A percentile compares a stretch with the other conserved stretches of the same genome.
Conservation (phyloP, 2,888 invertebrate species). For the Lapara coniferarum region DNA sequence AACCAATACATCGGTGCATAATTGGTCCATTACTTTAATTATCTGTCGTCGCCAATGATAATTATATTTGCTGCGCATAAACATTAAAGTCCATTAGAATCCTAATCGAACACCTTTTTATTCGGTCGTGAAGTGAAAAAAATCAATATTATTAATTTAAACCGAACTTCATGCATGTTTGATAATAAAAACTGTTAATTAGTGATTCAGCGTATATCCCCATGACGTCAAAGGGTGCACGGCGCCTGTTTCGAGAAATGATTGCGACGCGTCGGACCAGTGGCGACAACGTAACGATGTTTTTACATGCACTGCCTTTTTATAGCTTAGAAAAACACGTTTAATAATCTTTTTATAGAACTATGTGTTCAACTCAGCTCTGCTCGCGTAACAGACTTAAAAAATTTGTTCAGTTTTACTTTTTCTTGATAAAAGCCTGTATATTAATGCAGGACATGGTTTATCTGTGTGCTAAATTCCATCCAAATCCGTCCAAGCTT, state of each 20-base stretch:
- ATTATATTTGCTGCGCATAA: background rate
- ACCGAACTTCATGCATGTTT: background rate
- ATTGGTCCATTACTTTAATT: background rate
- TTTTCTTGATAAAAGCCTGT: too few relatives aligned
- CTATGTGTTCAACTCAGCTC: too few relatives aligned
- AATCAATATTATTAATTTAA: background rate
- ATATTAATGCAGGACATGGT: too few relatives aligned
- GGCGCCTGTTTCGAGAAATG: constrained; percentile 32
- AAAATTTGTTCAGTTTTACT: too few relatives aligned
- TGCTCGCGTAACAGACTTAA: too few relatives aligned
- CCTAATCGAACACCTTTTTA: background rate
- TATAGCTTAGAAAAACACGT: background rate
- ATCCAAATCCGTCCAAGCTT: background rate
- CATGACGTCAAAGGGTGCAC: constrained; percentile 41
- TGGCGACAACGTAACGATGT: constrained; percentile 8
- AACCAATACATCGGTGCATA: too few relatives aligned
- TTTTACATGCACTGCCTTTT: constrained; percentile 15
- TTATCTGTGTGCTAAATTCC: background rate
- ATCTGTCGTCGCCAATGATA: background rate
- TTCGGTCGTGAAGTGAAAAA: background rate
- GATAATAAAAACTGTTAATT: background rate
- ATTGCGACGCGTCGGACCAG: background rate
- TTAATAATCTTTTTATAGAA: too few relatives aligned
- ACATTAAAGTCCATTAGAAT: constrained; percentile 2
- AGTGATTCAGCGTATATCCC: constrained; percentile 46